Evolutionary conservation across 2,797 vertebrate species (phyloP), one percentile per base, ranked within the genome.

Genomic region (Centroberyx gerrardi): DNA sequence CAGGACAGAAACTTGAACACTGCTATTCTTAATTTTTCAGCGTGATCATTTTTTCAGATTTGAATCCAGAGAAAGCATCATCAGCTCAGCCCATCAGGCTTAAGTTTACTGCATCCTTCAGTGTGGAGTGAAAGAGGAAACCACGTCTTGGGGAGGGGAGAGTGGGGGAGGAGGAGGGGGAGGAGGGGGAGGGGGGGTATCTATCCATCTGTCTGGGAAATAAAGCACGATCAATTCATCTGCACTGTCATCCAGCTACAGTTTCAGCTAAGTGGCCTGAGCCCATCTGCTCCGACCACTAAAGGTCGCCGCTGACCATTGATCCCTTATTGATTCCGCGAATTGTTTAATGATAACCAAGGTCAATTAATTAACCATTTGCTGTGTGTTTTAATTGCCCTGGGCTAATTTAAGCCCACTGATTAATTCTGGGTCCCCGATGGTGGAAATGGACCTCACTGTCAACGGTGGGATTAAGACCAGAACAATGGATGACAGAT

Each of bases 281-380:
- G 76, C 69, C 92, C 93, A 94, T 94, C 92, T 95, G 94, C 72
- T 82, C 44, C 0, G n/a, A 67, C 74, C 88, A 81, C 22, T 42
- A 88, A 86, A 90, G 91, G 84, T 91, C 83, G 62, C 89, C 63
- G 81, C 75, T 89, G 82, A 83, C 80, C 87, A 92, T 90, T 94
- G 92, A 95, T 94, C 91, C 83, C 76, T 82, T 78, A 90, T 91
- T 90, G 91, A 92, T 92, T 85, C 72, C 52, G 52, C 72, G 65
- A 91, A 92, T 92, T 93, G 89, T 88, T 94, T 92, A 89, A 94
- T 94, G 83, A 91, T 84, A 88, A 89, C 66, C 80, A 40, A 90
- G 88, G 87, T 91, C 90, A 93, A 89, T 93, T 91, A 93, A 93
- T 94, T 93, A 94, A 91, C 83, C 85, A 58, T 90, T 90, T 71